Evolutionary conservation across 2,113 vertebrate genomes (phyloP).

Genomic region (Pica pica): DNA sequence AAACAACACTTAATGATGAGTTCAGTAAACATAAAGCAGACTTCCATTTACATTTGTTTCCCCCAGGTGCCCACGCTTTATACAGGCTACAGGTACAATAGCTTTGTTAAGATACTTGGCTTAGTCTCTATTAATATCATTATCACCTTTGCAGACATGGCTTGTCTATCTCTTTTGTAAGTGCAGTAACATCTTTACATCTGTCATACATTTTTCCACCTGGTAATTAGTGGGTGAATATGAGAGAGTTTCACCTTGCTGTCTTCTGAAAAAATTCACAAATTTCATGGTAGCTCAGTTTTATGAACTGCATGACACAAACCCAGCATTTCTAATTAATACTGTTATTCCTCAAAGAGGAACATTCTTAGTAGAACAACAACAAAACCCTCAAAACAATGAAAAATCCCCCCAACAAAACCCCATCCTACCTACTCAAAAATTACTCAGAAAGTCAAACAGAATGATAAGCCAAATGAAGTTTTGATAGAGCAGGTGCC

Average conservation of each 20-base stretch:
- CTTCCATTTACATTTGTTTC: slow-evolving; percentile 28
- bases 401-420: fast-evolving
- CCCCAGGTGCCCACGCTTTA: background rate
- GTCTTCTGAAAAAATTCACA: background rate
- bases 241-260: background rate
- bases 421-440: background rate
- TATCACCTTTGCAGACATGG: background rate
- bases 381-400: background rate
- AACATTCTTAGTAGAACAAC: background rate
- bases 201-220: background rate
- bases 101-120: background rate
- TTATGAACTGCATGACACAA: background rate
- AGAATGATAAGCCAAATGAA: background rate
- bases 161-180: background rate
- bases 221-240: background rate
- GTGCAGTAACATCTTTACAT: background rate
- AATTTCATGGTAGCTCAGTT: background rate
- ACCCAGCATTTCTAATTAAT: background rate
- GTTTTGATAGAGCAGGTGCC: background rate
- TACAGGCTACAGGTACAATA: background rate
- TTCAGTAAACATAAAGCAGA: background rate
- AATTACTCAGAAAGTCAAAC: background rate
- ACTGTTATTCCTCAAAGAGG: background rate
- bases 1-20: background rate
- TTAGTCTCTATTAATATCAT: background rate